Percentiles rank a stretch among this genome's conserved stretches.
These are phyloP conservation scores for Chrysolina americana DNA, from an alignment of 2,888 invertebrate species.

Conservation along the genomic window DNA sequence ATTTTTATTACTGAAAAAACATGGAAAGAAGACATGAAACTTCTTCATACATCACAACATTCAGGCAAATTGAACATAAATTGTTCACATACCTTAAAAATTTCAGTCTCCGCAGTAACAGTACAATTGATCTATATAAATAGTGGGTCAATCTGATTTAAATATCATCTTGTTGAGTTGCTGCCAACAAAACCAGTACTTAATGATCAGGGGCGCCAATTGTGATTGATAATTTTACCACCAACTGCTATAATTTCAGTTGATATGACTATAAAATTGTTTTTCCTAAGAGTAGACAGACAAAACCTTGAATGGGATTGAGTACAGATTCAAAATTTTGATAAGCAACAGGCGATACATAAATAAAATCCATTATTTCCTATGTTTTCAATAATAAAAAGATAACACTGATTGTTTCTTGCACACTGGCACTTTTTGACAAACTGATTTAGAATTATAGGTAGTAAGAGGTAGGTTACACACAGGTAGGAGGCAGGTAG, in stretches of 20 bases:
- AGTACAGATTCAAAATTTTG: too few species aligned
- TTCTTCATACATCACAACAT: not conserved
- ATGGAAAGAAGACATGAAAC: not conserved
- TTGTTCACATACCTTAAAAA: not conserved
- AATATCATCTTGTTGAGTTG: conserved; percentile 69
- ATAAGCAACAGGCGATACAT: too few species aligned
- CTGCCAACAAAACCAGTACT: conserved; percentile 60
- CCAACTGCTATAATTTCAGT: not conserved
- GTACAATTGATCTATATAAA: conserved; percentile 69
- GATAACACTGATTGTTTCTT: too few species aligned
- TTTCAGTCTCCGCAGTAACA: conserved; percentile 17
- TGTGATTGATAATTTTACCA: conserved; percentile 1
- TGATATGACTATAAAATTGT: not conserved
- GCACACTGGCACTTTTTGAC: too few species aligned
- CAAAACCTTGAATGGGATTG: too few species aligned
- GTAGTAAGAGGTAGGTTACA: too few species aligned
- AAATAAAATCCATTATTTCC: too few species aligned
- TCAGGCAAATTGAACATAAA: not conserved
- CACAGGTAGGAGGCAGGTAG: too few species aligned
- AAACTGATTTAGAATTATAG: too few species aligned
- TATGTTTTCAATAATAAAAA: too few species aligned
- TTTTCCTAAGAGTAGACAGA: too few species aligned
- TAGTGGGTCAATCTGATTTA: conserved; percentile 68
- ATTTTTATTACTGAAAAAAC: too few species aligned
- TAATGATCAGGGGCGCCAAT: conserved; percentile 32